Percentiles rank a stretch among this genome's conserved stretches.
phyloP scores from a whole-genome alignment of 1,140 invertebrate genomes.

The Pogonomyrmex californicus region DNA sequence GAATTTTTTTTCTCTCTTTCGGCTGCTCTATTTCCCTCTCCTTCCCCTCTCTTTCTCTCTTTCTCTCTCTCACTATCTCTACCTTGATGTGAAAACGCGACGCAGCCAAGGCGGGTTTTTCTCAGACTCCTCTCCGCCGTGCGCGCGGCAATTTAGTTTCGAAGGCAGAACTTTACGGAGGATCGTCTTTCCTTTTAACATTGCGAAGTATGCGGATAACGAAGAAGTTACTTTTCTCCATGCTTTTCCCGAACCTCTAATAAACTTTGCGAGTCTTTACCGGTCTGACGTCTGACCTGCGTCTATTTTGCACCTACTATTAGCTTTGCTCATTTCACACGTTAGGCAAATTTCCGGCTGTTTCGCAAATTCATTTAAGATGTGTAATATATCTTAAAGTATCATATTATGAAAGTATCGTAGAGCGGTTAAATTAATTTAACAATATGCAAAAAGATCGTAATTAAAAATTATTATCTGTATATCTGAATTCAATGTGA shows the following conservation, averaged over 20 bases:
- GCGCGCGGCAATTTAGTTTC: slow-evolving; percentile 65
- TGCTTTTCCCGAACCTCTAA: slow-evolving; percentile 10
- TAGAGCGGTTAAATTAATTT: neutral
- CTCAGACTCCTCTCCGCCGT: neutral
- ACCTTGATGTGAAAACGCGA: slow-evolving; percentile 1
- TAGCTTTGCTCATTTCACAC: neutral
- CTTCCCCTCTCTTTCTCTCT: no score
- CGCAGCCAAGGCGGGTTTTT: slow-evolving; percentile 48
- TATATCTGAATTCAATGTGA: no score
- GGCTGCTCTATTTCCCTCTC: neutral
- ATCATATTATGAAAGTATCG: neutral
- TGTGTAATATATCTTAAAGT: neutral
- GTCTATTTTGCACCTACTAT: slow-evolving; percentile 45
- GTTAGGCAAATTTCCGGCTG: neutral
- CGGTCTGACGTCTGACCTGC: neutral
- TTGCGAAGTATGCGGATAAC: slow-evolving; percentile 64
- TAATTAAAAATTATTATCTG: neutral
- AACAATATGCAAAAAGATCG: neutral
- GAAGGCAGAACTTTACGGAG: slow-evolving; percentile 53
- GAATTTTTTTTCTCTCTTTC: slow-evolving; percentile 19
- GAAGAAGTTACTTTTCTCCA: slow-evolving; percentile 24
- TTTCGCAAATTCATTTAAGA: neutral
- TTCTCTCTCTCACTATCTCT: neutral
- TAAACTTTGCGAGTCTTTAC: slow-evolving; percentile 33
- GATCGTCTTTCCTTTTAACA: slow-evolving; percentile 32